Conservation (phyloP, 1,140 invertebrate genomes). For the Mactra quadrangularis region DNA sequence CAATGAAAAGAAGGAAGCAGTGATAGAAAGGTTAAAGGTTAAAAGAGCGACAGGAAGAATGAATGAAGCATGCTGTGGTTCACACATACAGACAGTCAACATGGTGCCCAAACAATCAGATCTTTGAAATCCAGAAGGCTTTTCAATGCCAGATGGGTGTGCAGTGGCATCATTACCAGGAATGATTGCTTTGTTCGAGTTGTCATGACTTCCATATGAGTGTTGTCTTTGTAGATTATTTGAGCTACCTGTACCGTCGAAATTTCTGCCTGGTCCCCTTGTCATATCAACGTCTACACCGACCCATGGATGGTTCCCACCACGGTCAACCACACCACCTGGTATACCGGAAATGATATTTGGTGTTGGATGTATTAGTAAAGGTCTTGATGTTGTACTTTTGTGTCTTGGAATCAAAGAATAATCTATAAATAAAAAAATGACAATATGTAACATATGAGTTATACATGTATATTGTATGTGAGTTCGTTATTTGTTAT, state of each 20-base stretch:
- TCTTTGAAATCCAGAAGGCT: neutral
- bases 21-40: no score
- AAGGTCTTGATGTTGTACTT: slow-evolving; percentile 5
- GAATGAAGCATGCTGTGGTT: no score
- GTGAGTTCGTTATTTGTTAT: no score
- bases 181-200: neutral
- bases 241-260: neutral
- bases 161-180: slow-evolving; percentile 40
- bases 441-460: slow-evolving; percentile 90
- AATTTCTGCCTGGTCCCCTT: neutral
- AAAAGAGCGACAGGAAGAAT: no score
- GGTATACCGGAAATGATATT: neutral
- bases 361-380: slow-evolving; percentile 21
- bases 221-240: neutral
- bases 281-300: neutral
- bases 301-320: no score
- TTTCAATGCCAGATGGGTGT: slow-evolving; percentile 1
- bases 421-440: slow-evolving; percentile 17
- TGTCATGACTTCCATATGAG: neutral
- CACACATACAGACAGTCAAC: no score
- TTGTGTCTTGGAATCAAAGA: slow-evolving; percentile 4
- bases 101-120: no score
- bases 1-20: no score
- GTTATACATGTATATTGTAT: no score
- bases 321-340: neutral